Base-by-base conservation (phyloP, 2,797 vertebrate genomes). In the Decapterus maruadsi region DNA sequence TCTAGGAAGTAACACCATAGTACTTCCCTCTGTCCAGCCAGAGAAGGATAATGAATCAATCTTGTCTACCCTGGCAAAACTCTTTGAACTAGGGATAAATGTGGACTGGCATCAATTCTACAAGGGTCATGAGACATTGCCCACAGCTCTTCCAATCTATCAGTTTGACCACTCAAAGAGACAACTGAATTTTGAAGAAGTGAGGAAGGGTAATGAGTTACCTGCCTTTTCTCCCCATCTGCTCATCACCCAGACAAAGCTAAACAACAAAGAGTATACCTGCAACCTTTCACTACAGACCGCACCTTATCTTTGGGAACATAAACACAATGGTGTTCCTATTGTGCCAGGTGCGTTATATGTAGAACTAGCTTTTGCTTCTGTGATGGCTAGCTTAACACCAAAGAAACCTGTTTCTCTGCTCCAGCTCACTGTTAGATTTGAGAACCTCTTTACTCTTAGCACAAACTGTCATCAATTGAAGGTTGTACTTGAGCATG, bases 291-390 rank as follows among this genome's bases (percentile, higher is more conserved):
- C 96, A 34, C 29, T 69, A 62, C 82, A 91, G 29, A 85, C 45
- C 0, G 50, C 78, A 0, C 79, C 94, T 0, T 97, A 96, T 84
- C 84, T 98, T 59, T 96, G 94, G 90, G 95, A 97, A 68, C 97
- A 98, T 87, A 96, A 93, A 90, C 95, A 92, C 81, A 96, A 94
- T 19, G 94, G 90, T 0, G 55, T 95, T 45, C 71, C 91, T 48
- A 92, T 97, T 79, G 92, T 96, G 20, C 96, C 96, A 2, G 97
- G 96, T 8, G 89, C 96, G 0, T 90, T 97, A 55, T 96, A 95
- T 81, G 95, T 86, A 0, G 96, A 98, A 77, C 90, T 97, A 72
- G 97, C 93, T 72, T 95, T 94, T 73, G 95, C 95, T 17, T 93
- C 95, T 64, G 87, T 95, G 59, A 87, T 95, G 84, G 93, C 79